Evolutionary conservation across 1,140 invertebrate species (phyloP).

Genomic region (Tigriopus japonicus): DNA sequence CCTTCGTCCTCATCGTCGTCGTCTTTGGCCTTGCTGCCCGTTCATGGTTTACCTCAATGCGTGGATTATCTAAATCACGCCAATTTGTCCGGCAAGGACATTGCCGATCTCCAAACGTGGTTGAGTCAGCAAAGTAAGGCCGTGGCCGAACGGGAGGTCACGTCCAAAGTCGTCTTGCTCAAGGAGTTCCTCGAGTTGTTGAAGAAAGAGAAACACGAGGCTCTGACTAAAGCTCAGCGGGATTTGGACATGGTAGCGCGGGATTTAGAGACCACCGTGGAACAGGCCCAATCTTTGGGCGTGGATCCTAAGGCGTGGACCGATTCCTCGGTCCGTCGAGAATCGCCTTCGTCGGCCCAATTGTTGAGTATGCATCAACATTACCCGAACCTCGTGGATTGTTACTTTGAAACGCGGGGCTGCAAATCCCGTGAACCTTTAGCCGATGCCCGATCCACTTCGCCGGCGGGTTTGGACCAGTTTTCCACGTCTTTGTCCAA

Average conservation of each 20-base stretch:
- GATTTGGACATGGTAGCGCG: conserved; percentile 3
- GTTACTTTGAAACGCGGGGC: conserved; percentile 56
- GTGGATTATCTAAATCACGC: conserved; percentile 55
- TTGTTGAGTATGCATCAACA: conserved; percentile 54
- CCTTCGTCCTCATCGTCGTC: conserved; percentile 51
- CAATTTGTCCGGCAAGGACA: conserved; percentile 45
- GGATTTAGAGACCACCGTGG: conserved; percentile 2
- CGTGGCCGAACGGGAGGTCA: not conserved
- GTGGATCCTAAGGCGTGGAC: conserved; percentile 6
- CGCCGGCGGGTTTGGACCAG: conserved; percentile 30
- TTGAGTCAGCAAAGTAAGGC: conserved; percentile 49
- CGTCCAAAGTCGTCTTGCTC: conserved; percentile 2
- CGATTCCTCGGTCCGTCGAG: conserved; percentile 14
- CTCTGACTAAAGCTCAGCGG: not conserved
- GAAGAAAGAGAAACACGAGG: not conserved
- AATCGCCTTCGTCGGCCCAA: conserved; percentile 27
- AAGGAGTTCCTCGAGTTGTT: not conserved
- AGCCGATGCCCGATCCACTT: conserved; percentile 20
- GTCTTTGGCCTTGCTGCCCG: conserved; percentile 59
- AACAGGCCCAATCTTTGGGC: not conserved
- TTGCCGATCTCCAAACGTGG: conserved; percentile 66
- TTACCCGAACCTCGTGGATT: conserved; percentile 74
- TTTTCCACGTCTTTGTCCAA: conserved; percentile 73
- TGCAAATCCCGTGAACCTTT: conserved; percentile 45
- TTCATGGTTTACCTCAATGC: conserved; percentile 52